Conservation (phyloP, 2,888 invertebrate species). For the Yponomeuta cagnagella region DNA sequence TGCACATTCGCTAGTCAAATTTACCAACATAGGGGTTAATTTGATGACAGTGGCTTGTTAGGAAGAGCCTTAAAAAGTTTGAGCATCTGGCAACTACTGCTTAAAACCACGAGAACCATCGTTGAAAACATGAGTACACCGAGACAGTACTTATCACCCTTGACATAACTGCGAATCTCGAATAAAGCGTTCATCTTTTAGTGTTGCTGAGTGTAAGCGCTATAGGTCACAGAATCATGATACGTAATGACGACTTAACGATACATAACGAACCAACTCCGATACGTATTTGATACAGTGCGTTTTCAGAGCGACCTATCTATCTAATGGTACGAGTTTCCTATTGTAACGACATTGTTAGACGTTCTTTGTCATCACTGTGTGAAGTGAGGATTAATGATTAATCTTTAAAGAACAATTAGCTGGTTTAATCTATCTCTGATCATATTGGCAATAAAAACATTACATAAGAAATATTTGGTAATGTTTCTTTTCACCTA, state of each 20-base stretch:
- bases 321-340: not conserved
- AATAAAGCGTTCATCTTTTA: not conserved
- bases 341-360: not conserved
- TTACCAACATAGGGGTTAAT: conserved; percentile 65
- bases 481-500: too few relatives aligned
- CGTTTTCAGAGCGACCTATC: conserved; percentile 32
- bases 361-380: not conserved
- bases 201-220: not conserved
- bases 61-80: conserved; percentile 22
- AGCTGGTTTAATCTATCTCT: too few relatives aligned
- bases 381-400: not conserved
- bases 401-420: too few relatives aligned
- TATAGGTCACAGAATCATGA: not conserved
- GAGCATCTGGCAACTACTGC: not conserved
- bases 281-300: conserved; percentile 66
- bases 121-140: not conserved
- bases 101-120: not conserved
- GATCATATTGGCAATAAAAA: too few relatives aligned
- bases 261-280: conserved; percentile 66
- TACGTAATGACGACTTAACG: conserved; percentile 35
- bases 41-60: conserved; percentile 67
- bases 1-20: conserved; percentile 54
- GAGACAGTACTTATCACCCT: not conserved
- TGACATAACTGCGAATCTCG: not conserved
- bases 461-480: too few relatives aligned